These are phyloP conservation scores for Crambe crambe DNA, from an alignment of 37 sponge, comb jelly and placozoan species.

Conservation along the genomic window DNA sequence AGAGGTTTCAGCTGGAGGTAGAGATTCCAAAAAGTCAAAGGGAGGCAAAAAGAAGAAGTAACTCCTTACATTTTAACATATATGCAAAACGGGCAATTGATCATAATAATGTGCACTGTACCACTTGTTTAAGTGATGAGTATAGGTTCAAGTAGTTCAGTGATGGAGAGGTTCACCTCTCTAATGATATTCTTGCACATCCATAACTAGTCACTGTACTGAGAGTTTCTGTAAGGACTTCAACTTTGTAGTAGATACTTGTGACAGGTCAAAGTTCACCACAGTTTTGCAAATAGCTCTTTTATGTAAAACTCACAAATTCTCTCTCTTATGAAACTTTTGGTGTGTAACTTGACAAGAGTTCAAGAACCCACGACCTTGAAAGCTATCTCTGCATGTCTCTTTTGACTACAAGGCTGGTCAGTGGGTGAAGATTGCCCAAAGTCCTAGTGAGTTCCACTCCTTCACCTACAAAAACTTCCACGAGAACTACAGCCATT, in stretches of 20 bases:
- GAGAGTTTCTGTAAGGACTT: slow-evolving; percentile 9
- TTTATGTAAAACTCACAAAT: neutral
- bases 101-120: no score
- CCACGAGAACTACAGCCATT: slow-evolving; percentile 58
- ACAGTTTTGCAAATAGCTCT: neutral
- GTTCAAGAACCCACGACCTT: slow-evolving; percentile 29
- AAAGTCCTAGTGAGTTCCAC: slow-evolving; percentile 91
- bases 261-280: slow-evolving; percentile 12
- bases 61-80: no score
- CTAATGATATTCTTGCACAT: neutral
- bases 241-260: neutral
- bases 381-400: neutral
- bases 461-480: slow-evolving; percentile 96
- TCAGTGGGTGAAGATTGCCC: slow-evolving; percentile 88
- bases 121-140: neutral
- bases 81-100: no score
- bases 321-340: slow-evolving; percentile 22
- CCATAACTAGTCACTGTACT: neutral
- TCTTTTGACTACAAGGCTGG: slow-evolving; percentile 94
- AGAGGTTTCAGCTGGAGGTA: slow-evolving; percentile 15
- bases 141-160: slow-evolving; percentile 6
- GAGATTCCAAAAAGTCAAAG: slow-evolving; percentile 41
- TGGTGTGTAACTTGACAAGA: slow-evolving; percentile 49
- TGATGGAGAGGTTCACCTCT: neutral
- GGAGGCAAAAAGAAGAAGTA: slow-evolving; percentile 35